Base-by-base conservation (phyloP, 2,888 invertebrate genomes). In the Ormyrus nitidulus region DNA sequence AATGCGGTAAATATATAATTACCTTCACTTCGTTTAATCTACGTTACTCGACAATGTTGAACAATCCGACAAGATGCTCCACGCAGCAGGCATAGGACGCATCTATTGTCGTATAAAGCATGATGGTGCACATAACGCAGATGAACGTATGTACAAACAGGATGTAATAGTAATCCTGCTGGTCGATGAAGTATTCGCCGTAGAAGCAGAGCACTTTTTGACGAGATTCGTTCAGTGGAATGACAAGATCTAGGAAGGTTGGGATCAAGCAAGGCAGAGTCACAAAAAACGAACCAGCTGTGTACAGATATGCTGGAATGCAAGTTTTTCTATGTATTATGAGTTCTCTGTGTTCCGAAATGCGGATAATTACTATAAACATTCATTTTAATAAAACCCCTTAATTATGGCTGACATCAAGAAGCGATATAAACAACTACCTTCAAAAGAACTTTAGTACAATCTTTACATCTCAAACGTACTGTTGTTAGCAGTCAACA, bases 101-200 rank as follows among this genome's bases (percentile, higher is more conserved):
- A n/a, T 77, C 77, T 1, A 71, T 51, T 3, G 64, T 19, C 0
- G 51, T 64, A 10, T 71, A 77, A 19, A 70, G 5, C 34, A 49
- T 8, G 5, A 58, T 48, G 10, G 58, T 64, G 8, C 8, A 34
- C n/a, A 65, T 49, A 8, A 58, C 56, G 13, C 48, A 34, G 49
- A 71, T 3, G 5, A 56, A 58, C 6, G 56, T 58, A 8, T 71
- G 64, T 0, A 70, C 0, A 5, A 58, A 3, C 5, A 77, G 34
- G 5, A 56, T 49, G 7, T 70, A 71, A 6, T 65, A 71, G 13
- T 77, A 70, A 0, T 13, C 44, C 10, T 49, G 19, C 8, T 77
- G 64, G 11, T 77, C 71, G n/a, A 77, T 51, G 51, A 71, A 77
- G n/a, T 64, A 77, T 44, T 77, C 77, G 10, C 64, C 77, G 13